Evolutionary conservation across 2,888 invertebrate species (phyloP), one percentile per base, ranked within the genome.

Genomic region (Tenthredo scrophulariae): DNA sequence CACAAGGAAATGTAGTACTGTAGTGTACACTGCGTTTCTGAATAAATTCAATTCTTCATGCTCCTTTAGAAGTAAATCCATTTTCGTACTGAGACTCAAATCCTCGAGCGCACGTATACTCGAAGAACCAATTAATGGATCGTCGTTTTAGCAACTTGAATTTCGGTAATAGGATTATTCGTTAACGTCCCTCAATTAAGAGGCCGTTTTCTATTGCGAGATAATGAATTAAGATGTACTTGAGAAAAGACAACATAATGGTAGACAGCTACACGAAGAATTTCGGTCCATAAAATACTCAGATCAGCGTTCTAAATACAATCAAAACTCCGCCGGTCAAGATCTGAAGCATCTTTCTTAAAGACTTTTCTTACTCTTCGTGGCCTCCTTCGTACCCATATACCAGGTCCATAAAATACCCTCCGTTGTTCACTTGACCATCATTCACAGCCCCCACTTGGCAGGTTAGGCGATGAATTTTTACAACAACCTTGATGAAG

Each of bases 121-220:
- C 54, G 54, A n/a, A 46, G 37, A 79, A 33, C 62, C 22, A 80
- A 40, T 80, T 62, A 80, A 37, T 33, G 79, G 22, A 77, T 77
- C 77, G 29, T 22, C 58, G 37, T 62, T 80, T 62, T 37, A 62
- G 37, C 37, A 37, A 40, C 79, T 22, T 29, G 13, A 54, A 37
- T 79, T 15, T 13, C 15, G 9, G 9, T 54, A 54, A 79, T 54
- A 9, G 58, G 54, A 79, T 75, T 75, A 70, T 37, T 37, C 70
- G 70, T 9, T n/a, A 9, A 70, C 10, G n/a, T 70, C 70, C 9
- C n/a, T n/a, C n/a, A 70, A 70, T 37, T 3, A 70, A 70, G 37
- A 7, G 9, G 15, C n/a, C 10, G 70, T 40, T 37, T 70, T 67
- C 15, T 43, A 22, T 43, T 13, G 22, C 74, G 74, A 43, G 74